Percentiles rank a stretch among this genome's conserved stretches.
phyloP scores from a whole-genome alignment of 2,797 vertebrate species.

The Gobio occitaniae region DNA sequence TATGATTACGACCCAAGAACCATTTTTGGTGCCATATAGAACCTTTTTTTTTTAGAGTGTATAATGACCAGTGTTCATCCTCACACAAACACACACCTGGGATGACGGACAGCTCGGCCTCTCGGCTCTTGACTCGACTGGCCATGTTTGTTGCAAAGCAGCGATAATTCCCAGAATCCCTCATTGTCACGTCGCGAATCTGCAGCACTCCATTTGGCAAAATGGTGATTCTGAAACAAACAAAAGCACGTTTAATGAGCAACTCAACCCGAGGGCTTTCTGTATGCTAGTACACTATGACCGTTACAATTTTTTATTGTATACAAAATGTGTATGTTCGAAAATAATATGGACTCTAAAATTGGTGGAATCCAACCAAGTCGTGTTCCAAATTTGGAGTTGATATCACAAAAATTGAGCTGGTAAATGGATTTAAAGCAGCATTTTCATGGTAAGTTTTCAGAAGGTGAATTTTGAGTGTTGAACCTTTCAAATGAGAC shows the following conservation, averaged over 20 bases:
- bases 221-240: constrained; percentile 84
- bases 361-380: not conserved
- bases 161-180: constrained; percentile 89
- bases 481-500: not conserved
- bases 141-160: constrained; percentile 88
- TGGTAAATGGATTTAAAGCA: not conserved
- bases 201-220: constrained; percentile 93
- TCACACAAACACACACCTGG: constrained; percentile 78
- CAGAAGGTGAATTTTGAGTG: not conserved
- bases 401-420: not conserved
- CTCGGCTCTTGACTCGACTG: constrained; percentile 83
- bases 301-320: not conserved
- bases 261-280: not conserved
- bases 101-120: constrained; percentile 85
- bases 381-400: not conserved
- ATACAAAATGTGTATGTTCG: not conserved
- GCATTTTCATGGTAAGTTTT: not conserved
- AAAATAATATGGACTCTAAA: not conserved
- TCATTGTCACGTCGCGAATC: constrained; percentile 85
- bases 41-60: too few species aligned
- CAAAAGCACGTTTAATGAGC: not conserved
- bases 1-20: too few species aligned
- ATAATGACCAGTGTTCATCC: not conserved
- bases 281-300: too few species aligned
- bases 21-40: too few species aligned